These are phyloP conservation scores for Ormyrus rosae DNA, from an alignment of 2,888 invertebrate species.

Conservation along the genomic window DNA sequence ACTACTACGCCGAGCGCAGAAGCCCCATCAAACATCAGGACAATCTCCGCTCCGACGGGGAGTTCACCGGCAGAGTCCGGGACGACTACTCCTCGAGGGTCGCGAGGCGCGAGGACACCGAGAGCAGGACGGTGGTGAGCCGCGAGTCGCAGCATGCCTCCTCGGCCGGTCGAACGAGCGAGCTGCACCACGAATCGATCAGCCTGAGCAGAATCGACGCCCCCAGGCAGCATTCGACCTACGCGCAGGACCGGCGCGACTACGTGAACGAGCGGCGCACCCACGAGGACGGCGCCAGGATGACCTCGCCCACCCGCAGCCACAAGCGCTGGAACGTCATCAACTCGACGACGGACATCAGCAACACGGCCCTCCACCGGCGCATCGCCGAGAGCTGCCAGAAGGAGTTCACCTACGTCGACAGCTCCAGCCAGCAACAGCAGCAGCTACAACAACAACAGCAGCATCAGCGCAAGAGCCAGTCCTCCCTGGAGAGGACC, in stretches of 20 bases:
- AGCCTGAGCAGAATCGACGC: conserved; percentile 66
- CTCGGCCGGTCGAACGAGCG: conserved; percentile 72
- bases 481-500: conserved; percentile 85
- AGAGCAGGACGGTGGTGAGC: conserved; percentile 75
- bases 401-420: conserved; percentile 11
- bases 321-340: conserved; percentile 87
- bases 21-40: conserved; percentile 67
- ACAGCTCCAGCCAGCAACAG: conserved; percentile 77
- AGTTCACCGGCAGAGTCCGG: conserved; percentile 77
- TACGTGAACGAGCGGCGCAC: conserved; percentile 63
- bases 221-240: conserved; percentile 53
- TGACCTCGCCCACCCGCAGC: conserved; percentile 62
- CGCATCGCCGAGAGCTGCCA: conserved; percentile 49
- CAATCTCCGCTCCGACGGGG: conserved; percentile 73
- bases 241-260: conserved; percentile 65
- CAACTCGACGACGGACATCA: conserved; percentile 83
- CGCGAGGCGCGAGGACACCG: conserved; percentile 77
- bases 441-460: conserved; percentile 7
- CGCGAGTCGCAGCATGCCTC: conserved; percentile 70
- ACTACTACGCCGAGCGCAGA: conserved; percentile 71
- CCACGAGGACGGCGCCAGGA: conserved; percentile 66
- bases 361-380: conserved; percentile 85
- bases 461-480: conserved; percentile 74
- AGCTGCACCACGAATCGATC: conserved; percentile 81
- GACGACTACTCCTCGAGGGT: conserved; percentile 79